Base-by-base conservation (phyloP, 1,140 invertebrate genomes). In the Temnothorax longispinosus region DNA sequence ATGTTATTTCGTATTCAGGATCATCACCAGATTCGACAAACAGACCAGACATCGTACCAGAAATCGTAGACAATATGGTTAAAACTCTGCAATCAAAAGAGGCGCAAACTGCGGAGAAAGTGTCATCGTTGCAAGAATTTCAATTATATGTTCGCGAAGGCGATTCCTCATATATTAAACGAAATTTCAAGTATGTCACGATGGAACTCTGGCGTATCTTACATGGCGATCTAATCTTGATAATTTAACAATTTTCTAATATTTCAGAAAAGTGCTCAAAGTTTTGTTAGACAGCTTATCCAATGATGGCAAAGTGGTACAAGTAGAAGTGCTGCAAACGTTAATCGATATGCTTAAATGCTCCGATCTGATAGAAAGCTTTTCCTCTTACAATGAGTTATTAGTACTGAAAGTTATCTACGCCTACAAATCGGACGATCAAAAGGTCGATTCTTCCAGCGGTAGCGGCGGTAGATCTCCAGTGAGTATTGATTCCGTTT, bases 341-440 rank as follows among this genome's bases (percentile, higher is more conserved):
- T 95, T 99, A 38, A 96, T 97, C 64, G 98, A 98, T 95, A 97
- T 99, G 93, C 96, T 99, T 89, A 96, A 97, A 87, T 97, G 97
- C 78, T 96, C 96, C 52, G 96, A 97, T 92, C 97, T 99, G 92
- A 95, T 97, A 18, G 95, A 97, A 86, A 97, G 96, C 85, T 99
- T 99, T 96, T 96, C 97, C 62, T 97, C 97, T 91, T 99, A 98
- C 94, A 97, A 98, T 32, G 98, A 99, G 95, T 96, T 99, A 10
- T 97, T 99, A 27, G 97, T 99, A 71, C 94, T 99, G 32, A 98
- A 98, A 94, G 97, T 99, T 21, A 96, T 99, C 82, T 97, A 98
- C 92, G 97, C 98, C 86, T 98, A 99, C 94, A 97, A 97, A 86
- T 93, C 92, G 52, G 93, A 95, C 74, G 95, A 95, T 56, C 93